Evolutionary conservation across 2,888 invertebrate genomes (phyloP).

Genomic region (Tolmerus cingulatus): DNA sequence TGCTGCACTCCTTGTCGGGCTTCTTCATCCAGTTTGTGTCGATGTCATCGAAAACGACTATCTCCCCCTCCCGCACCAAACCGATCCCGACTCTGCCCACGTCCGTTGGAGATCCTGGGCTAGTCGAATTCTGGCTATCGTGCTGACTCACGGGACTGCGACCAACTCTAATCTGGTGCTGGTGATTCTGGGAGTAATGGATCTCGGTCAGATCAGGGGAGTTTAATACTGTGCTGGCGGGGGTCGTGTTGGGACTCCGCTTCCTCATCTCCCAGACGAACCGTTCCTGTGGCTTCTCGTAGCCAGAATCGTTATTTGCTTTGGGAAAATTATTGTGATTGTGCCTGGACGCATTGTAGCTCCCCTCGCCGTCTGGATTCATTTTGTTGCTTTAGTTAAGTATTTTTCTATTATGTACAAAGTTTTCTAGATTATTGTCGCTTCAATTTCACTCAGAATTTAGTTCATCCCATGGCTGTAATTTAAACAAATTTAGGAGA

Average conservation of each 20-base stretch:
- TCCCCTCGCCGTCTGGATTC: constrained; percentile 44
- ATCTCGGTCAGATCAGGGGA: constrained; percentile 61
- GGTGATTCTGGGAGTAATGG: constrained; percentile 57
- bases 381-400: constrained; percentile 28
- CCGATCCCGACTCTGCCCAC: constrained; percentile 57
- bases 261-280: constrained; percentile 63
- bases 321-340: constrained; percentile 38
- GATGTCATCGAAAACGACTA: constrained; percentile 80
- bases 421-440: constrained; percentile 32
- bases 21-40: constrained; percentile 61
- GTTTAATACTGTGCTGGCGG: constrained; percentile 62
- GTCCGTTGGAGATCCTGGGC: constrained; percentile 62
- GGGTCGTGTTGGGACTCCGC: constrained; percentile 62
- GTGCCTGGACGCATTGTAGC: constrained; percentile 34
- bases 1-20: constrained; percentile 46
- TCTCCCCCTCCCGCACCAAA: constrained; percentile 77
- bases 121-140: constrained; percentile 50
- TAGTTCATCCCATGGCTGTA: constrained; percentile 19
- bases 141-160: constrained; percentile 59
- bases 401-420: constrained; percentile 30
- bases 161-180: constrained; percentile 61
- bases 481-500: background rate
- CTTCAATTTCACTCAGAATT: constrained; percentile 33
- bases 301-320: constrained; percentile 24
- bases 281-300: constrained; percentile 56